Conservation (phyloP, 2,797 vertebrate species). For the Helarctos malayanus region DNA sequence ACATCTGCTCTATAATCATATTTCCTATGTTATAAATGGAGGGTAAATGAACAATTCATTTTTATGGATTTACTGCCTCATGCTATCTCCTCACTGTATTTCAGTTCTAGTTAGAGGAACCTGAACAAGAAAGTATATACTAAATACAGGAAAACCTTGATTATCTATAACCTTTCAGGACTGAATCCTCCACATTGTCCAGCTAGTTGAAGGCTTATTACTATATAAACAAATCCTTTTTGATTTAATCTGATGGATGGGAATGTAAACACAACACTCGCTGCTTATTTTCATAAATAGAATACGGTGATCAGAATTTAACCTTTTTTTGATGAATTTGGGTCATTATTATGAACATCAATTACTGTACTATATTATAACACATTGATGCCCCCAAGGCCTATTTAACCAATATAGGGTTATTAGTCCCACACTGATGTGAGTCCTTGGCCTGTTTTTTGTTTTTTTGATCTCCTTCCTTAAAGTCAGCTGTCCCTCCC, state of each 20-base stretch:
- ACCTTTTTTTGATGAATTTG: slow-evolving; percentile 46
- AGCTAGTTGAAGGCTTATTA: slow-evolving; percentile 45
- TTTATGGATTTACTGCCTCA: slow-evolving; percentile 73
- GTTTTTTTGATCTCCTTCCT: not conserved
- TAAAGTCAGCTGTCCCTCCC: slow-evolving; percentile 15
- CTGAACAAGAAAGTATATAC: slow-evolving; percentile 44
- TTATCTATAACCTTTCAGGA: slow-evolving; percentile 28
- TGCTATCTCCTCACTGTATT: slow-evolving; percentile 61
- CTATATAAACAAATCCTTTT: slow-evolving; percentile 30
- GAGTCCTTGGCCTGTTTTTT: slow-evolving; percentile 14
- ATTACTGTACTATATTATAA: slow-evolving; percentile 50
- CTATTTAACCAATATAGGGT: slow-evolving; percentile 42
- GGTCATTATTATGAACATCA: slow-evolving; percentile 61
- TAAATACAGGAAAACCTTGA: not conserved
- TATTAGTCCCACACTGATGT: slow-evolving; percentile 14
- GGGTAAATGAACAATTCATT: slow-evolving; percentile 74
- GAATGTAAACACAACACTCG: slow-evolving; percentile 47
- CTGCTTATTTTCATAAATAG: slow-evolving; percentile 36
- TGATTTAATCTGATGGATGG: slow-evolving; percentile 53
- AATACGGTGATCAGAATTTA: slow-evolving; percentile 59
- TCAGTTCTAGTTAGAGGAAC: slow-evolving; percentile 65
- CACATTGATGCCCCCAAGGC: not conserved
- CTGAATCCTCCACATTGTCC: slow-evolving; percentile 42
- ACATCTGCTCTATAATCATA: slow-evolving; percentile 73
- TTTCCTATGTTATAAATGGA: slow-evolving; percentile 76